Percentiles rank a stretch among this genome's conserved stretches.
phyloP scores from a whole-genome alignment of 2,888 invertebrate genomes.

The Steinernema hermaphroditum region DNA sequence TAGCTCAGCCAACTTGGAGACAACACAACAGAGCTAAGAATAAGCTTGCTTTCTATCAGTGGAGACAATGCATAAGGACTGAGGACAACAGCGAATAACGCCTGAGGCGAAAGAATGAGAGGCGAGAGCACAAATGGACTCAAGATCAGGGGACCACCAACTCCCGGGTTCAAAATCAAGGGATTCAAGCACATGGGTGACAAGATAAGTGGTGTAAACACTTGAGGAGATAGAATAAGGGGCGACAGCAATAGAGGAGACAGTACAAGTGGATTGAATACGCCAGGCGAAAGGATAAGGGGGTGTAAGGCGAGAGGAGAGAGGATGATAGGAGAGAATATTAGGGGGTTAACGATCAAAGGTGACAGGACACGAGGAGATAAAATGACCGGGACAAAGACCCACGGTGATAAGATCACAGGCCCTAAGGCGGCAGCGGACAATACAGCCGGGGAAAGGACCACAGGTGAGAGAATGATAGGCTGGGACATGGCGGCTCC shows the following conservation, averaged over 20 bases:
- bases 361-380: slow-evolving; percentile 23
- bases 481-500: slow-evolving; percentile 35
- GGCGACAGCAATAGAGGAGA: slow-evolving; percentile 14
- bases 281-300: slow-evolving; percentile 46
- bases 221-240: slow-evolving; percentile 33
- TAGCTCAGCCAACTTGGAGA: slow-evolving; percentile 48
- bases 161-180: slow-evolving; percentile 21
- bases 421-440: slow-evolving; percentile 36
- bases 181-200: slow-evolving; percentile 19
- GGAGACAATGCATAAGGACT: slow-evolving; percentile 40
- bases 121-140: slow-evolving; percentile 39
- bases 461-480: slow-evolving; percentile 44
- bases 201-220: slow-evolving; percentile 7
- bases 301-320: slow-evolving; percentile 40
- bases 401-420: slow-evolving; percentile 37
- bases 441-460: slow-evolving; percentile 40
- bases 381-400: slow-evolving; percentile 36
- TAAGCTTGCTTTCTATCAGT: slow-evolving; percentile 26
- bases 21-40: slow-evolving; percentile 40
- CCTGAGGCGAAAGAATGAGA: slow-evolving; percentile 35
- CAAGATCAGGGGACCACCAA: slow-evolving; percentile 34
- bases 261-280: slow-evolving; percentile 31
- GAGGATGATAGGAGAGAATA: slow-evolving; percentile 44
- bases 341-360: slow-evolving; percentile 42
- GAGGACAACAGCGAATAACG: slow-evolving; percentile 33